These are phyloP conservation scores for Prolemur simus DNA, from an alignment of 2,113 vertebrate species.

Conservation along the genomic window DNA sequence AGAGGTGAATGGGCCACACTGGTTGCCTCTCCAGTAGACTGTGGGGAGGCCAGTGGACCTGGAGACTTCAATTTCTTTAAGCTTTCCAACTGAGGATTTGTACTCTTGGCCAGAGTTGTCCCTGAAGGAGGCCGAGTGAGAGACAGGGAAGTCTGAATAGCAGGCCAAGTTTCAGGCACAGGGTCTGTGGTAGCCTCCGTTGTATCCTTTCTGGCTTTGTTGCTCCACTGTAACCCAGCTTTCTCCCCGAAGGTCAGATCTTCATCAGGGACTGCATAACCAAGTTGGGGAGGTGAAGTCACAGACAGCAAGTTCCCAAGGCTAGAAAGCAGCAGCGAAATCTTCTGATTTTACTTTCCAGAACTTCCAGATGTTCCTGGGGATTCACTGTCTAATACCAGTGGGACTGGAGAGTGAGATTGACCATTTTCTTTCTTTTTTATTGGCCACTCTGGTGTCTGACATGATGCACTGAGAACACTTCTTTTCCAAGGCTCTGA, in stretches of 20 bases:
- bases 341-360: constrained; percentile 86
- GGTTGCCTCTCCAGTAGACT: background rate
- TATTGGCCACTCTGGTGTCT: constrained; percentile 73
- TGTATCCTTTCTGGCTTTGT: constrained; percentile 85
- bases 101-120: rapidly evolving
- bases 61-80: constrained; percentile 70
- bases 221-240: constrained; percentile 83
- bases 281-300: constrained; percentile 86
- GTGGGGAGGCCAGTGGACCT: background rate
- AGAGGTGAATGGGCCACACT: background rate
- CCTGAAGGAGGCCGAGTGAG: background rate
- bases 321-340: constrained; percentile 80
- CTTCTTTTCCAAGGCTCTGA: constrained; percentile 78
- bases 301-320: constrained; percentile 82
- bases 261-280: constrained; percentile 85
- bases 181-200: constrained; percentile 56
- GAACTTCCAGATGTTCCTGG: constrained; percentile 56
- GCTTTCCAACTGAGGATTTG: constrained; percentile 60
- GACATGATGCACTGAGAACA: background rate
- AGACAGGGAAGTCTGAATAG: rapidly evolving
- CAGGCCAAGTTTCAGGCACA: background rate
- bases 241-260: constrained; percentile 87
- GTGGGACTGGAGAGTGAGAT: constrained; percentile 77
- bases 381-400: constrained; percentile 79
- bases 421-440: constrained; percentile 87